phyloP scores from a whole-genome alignment of 2,797 vertebrate genomes.

The Syngnathus rostellatus region DNA sequence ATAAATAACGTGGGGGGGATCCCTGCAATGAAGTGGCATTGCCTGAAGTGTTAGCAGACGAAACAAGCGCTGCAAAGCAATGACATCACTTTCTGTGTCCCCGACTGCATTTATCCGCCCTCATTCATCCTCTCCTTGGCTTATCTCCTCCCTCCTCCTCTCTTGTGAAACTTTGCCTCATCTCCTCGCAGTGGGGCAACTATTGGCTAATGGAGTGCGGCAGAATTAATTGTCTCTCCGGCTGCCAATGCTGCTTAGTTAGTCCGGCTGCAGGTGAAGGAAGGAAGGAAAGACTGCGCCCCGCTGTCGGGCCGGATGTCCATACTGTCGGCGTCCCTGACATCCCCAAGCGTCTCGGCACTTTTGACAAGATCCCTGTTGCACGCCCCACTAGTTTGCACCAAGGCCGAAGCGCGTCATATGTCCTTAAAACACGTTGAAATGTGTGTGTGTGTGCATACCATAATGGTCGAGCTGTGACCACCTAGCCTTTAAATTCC shows the following conservation, averaged over 20 bases:
- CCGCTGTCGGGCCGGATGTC: slow-evolving; percentile 36
- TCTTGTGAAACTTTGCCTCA: slow-evolving; percentile 11
- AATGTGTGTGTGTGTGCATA: neutral
- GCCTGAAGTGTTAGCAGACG: neutral
- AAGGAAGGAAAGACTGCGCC: slow-evolving; percentile 15
- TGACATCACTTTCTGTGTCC: slow-evolving; percentile 6
- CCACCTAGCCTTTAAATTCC: neutral
- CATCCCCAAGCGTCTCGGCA: slow-evolving; percentile 41
- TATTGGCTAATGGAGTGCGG: slow-evolving; percentile 62
- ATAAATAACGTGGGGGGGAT: neutral
- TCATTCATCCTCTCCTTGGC: slow-evolving; percentile 4
- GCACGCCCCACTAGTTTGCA: slow-evolving; percentile 17
- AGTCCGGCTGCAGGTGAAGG: slow-evolving; percentile 33
- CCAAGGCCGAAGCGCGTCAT: slow-evolving; percentile 14
- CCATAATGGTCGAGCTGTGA: neutral
- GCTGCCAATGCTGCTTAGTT: slow-evolving; percentile 51
- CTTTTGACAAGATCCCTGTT: slow-evolving; percentile 35
- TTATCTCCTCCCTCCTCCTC: slow-evolving; percentile 1
- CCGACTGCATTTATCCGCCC: neutral
- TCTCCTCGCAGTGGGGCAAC: slow-evolving; percentile 36
- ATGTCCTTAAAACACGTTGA: neutral
- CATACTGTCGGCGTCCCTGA: slow-evolving; percentile 33
- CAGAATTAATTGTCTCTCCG: slow-evolving; percentile 65
- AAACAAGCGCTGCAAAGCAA: neutral
- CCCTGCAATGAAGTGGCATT: neutral